Evolutionary conservation across 2,797 vertebrate genomes (phyloP).

Genomic region (Mormyrops boulengeri): DNA sequence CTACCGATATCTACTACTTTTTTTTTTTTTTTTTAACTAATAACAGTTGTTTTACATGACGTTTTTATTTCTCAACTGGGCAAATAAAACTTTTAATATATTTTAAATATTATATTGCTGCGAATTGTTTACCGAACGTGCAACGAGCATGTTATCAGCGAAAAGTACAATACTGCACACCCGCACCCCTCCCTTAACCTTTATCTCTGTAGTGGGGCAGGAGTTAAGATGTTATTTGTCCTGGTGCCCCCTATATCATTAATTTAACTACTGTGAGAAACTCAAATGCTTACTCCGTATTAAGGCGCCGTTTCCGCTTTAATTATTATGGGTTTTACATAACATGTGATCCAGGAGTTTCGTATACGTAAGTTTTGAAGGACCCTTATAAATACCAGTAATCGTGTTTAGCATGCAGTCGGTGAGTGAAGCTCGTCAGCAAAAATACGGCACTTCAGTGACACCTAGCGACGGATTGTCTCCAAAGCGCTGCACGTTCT

Average conservation of each 20-base stretch:
- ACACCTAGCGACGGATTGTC: not conserved
- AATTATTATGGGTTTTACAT: not conserved
- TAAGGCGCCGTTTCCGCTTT: not conserved
- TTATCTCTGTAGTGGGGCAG: not conserved
- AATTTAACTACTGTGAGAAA: not conserved
- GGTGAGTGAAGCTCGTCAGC: not conserved
- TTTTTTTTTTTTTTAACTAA: not conserved
- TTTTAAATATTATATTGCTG: not conserved
- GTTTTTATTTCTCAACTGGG: not conserved
- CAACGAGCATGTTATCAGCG: not conserved
- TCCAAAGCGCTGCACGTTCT: not conserved
- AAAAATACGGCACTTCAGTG: not conserved
- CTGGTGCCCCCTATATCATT: not conserved
- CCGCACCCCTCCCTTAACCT: not conserved
- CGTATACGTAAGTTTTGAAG: not conserved
- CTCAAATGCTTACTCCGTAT: not conserved
- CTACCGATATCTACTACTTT: not conserved
- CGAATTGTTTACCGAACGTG: not conserved
- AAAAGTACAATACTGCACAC: not conserved
- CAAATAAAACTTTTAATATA: not conserved
- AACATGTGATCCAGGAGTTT: not conserved
- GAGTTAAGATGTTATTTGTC: not conserved
- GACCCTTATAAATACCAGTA: not conserved
- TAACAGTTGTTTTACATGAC: not conserved
- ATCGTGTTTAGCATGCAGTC: not conserved